Base-by-base conservation (phyloP, 2,797 vertebrate genomes). In the Siniperca undulata region DNA sequence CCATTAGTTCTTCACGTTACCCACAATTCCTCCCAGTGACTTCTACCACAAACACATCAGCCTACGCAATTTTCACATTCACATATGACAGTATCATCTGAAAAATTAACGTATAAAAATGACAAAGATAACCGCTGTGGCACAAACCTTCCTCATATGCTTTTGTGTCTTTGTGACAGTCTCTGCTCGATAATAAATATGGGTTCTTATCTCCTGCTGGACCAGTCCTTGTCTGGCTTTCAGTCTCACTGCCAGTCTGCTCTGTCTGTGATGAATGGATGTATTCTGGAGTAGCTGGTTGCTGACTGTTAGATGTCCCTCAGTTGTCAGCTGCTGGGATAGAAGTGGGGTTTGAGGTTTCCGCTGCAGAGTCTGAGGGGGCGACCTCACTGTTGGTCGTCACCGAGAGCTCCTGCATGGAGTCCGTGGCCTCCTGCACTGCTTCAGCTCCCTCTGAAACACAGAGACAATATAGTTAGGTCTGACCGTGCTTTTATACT, bases 341-440 rank as follows among this genome's bases (percentile, higher is more conserved):
- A 8, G 91, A 20, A 30, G 77, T 53, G 4, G 90, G 42, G 48
- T 74, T 76, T 7, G 82, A 24, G 2, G 78, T 78, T 65, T 92
- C 89, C 50, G 83, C 52, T 7, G 86, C 83, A 20, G 79, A 2
- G 59, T 85, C 48, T 17, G 83, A 86, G 19, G 89, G 69, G 16
- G 64, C 30, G 50, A 19, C 81, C 17, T 94, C 90, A 2, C 62
- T 81, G 77, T 50, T 30, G 48, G 62, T 56, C 40, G 89, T 91
- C 67, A 95, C 75, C 1, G 90, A 90, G 42, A 96, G 92, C 66
- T 94, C 84, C 90, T 94, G 88, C 90, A 95, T 72, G 82, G 91
- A 85, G 65, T 90, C 90, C 1, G 90, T 60, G 2, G 86, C 90
- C 59, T 93, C 88, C 83, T 95, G 89, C 69, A 90, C 73, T 0